Percentiles rank a stretch among this genome's conserved stretches.
Evolutionary conservation across 2,888 invertebrate species (phyloP).

Genomic region (Melolontha melolontha): DNA sequence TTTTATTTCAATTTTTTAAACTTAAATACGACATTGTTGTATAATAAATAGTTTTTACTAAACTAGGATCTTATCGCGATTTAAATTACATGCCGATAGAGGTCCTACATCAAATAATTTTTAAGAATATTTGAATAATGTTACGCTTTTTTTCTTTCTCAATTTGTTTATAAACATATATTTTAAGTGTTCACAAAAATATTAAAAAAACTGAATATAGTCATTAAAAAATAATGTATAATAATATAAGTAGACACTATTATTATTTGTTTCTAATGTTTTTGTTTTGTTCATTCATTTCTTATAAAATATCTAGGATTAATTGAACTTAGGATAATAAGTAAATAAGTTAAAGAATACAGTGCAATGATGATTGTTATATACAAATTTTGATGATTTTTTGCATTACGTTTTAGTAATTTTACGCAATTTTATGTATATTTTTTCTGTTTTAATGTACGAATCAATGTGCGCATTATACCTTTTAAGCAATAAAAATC

Average conservation of each 20-base stretch:
- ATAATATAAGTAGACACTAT: too few relatives aligned
- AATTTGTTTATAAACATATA: conserved; percentile 9
- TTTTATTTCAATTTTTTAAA: background rate
- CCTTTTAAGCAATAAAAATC: conserved; percentile 16
- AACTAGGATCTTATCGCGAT: conserved; percentile 22
- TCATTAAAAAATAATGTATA: too few relatives aligned
- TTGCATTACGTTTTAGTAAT: conserved; percentile 41
- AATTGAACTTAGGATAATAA: background rate
- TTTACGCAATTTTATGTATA: background rate
- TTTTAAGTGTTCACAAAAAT: conserved; percentile 6
- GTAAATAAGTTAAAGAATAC: background rate
- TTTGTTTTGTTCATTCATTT: too few relatives aligned
- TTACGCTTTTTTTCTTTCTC: background rate
- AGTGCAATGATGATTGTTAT: conserved; percentile 25
- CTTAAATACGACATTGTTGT: background rate
- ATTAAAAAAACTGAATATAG: background rate
- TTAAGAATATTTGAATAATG: conserved; percentile 18
- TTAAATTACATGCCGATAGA: conserved; percentile 28
- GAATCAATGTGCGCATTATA: conserved; percentile 9
- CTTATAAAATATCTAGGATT: too few relatives aligned
- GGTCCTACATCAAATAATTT: conserved; percentile 24
- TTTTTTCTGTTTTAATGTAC: conserved; percentile 14
- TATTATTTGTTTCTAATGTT: too few relatives aligned
- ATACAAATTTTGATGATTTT: conserved; percentile 4
- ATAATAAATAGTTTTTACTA: background rate